A percentile compares a stretch with the other conserved stretches of the same genome.
Evolutionary conservation across 2,888 invertebrate genomes (phyloP).

Genomic region (Calameuta idolon): DNA sequence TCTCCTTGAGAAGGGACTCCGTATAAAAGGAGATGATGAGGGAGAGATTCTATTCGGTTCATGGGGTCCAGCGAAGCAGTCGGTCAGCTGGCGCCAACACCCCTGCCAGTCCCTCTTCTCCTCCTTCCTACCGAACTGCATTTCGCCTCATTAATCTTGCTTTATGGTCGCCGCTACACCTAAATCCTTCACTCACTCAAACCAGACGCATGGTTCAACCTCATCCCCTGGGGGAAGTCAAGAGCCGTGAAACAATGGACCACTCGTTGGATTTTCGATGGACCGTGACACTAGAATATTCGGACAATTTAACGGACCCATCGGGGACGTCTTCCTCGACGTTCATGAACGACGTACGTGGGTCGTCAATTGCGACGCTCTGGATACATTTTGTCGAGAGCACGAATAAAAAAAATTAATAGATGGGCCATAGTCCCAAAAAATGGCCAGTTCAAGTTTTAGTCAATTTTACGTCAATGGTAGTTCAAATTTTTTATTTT

Average conservation of each 20-base stretch:
- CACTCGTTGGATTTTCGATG: constrained; percentile 17
- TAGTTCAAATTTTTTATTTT: background rate
- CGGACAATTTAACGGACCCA: background rate
- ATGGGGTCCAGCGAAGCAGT: constrained; percentile 26
- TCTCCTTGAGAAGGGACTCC: constrained; percentile 4
- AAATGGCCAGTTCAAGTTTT: background rate
- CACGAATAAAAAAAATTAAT: background rate
- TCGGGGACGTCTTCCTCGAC: background rate
- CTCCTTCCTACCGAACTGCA: constrained; percentile 38
- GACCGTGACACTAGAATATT: constrained; percentile 9
- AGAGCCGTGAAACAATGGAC: constrained; percentile 28
- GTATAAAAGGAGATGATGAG: constrained; percentile 18
- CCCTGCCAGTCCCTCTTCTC: constrained; percentile 17
- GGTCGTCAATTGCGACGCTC: background rate
- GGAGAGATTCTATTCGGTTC: constrained; percentile 16
- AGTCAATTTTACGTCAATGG: background rate
- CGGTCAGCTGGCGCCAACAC: constrained; percentile 58
- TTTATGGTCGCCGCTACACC: constrained; percentile 49
- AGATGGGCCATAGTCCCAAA: background rate
- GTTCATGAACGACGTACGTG: background rate
- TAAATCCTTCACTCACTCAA: constrained; percentile 34
- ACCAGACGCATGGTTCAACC: background rate
- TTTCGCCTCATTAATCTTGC: constrained; percentile 58
- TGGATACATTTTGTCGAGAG: background rate
- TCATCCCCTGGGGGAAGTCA: constrained; percentile 1